Conservation (phyloP, 2,888 invertebrate species). For the Phyto melanocephala region DNA sequence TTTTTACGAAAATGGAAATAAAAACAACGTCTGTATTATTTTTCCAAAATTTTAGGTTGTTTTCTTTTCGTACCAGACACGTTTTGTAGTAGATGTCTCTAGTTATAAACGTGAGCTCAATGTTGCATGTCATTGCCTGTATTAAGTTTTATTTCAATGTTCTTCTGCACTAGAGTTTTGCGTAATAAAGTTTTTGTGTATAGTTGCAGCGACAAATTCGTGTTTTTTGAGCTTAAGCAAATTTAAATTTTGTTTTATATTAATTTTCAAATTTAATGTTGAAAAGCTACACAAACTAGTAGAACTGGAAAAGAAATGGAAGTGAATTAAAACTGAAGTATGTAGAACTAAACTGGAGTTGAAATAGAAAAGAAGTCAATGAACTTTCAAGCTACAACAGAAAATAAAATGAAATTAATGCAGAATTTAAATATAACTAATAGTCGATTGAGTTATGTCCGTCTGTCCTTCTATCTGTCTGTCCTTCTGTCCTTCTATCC, state of each 20-base stretch:
- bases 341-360: not conserved
- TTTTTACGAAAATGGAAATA: not conserved
- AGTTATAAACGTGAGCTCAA: conserved; percentile 48
- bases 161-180: not conserved
- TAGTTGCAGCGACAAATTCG: not conserved
- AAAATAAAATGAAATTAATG: too few species aligned
- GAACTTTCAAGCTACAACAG: too few species aligned
- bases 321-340: not conserved
- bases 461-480: too few species aligned
- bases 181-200: not conserved
- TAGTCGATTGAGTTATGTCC: too few species aligned
- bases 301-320: not conserved
- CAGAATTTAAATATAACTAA: too few species aligned
- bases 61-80: not conserved
- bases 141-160: not conserved
- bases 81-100: conserved; percentile 41
- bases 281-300: too few species aligned
- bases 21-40: not conserved
- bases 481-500: too few species aligned
- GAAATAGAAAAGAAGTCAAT: too few species aligned
- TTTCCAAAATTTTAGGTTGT: not conserved
- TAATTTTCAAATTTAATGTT: not conserved
- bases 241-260: too few species aligned
- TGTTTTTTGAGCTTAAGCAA: not conserved
- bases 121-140: conserved; percentile 47